Evolutionary conservation across 2,797 vertebrate species (phyloP), one percentile per base, ranked within the genome.

Genomic region (Dromococcyx pavoninus): DNA sequence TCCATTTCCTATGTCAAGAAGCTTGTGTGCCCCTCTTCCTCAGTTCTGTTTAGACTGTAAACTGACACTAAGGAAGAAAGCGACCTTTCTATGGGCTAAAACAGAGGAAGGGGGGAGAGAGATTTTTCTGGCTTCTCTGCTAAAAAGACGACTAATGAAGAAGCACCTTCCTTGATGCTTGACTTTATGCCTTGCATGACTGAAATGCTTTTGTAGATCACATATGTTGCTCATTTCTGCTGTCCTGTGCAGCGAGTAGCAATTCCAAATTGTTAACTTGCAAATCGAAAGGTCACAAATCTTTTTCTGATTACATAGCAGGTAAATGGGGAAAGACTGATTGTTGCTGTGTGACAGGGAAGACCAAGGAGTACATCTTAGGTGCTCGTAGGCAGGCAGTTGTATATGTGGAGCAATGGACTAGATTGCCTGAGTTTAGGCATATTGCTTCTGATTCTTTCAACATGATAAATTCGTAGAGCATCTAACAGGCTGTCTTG

Each of bases 181-280:
- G 53, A 56, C n/a, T 78, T 94, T 43, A 65, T 53, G 24, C 30
- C 43, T 84, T 54, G 17, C 22, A n/a, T n/a, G n/a, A n/a, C n/a
- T 76, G 60, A 86, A 90, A 81, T 41, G 35, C 7, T 8, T 57
- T 91, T 78, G 57, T 44, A 76, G 64, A 37, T 44, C 2, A 0
- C 0, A 0, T 18, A 16, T 65, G 87, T 89, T 87, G 51, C 56
- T 79, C 9, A 12, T 60, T 56, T 91, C 62, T 2, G 7, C 51
- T 73, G 66, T 70, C 43, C 58, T 64, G 77, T 86, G 73, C 88
- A 93, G 60, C 60, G 56, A 95, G 64, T 64, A 94, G 83, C 74
- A 79, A 51, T 86, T 84, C 43, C 25, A 66, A 64, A 76, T 76
- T 66, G 66, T 86, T 90, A 93, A 91, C 83, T 94, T 86, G 56